A percentile compares a stretch with the other conserved stretches of the same genome.
Conservation (phyloP, 2,113 vertebrate genomes). For the Callipepla squamata region DNA sequence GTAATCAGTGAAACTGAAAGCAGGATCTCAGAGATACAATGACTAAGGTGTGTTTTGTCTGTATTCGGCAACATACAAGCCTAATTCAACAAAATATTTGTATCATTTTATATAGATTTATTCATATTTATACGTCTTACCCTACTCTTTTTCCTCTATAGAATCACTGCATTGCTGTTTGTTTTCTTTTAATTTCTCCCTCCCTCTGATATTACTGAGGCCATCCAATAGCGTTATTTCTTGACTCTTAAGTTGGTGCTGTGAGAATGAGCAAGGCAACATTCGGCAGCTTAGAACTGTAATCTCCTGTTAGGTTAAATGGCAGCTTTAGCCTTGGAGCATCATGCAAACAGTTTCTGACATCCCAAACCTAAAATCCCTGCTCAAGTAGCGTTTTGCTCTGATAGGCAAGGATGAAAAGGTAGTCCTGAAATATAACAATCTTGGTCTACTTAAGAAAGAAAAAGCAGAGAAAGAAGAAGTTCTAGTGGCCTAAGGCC, state of each 20-base stretch:
- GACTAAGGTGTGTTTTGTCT: background rate
- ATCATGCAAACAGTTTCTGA: background rate
- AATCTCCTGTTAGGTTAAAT: background rate
- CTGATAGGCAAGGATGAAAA: background rate
- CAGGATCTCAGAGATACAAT: background rate
- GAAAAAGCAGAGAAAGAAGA: background rate
- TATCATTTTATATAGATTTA: background rate
- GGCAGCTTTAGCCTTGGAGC: background rate
- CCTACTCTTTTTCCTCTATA: background rate
- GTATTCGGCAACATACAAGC: background rate
- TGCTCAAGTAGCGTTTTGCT: background rate
- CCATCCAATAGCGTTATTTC: slow-evolving; percentile 2
- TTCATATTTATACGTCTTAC: background rate
- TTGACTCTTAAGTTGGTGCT: background rate
- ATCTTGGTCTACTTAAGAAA: background rate
- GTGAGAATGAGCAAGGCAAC: background rate
- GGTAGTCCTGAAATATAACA: background rate
- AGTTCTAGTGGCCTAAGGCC: background rate
- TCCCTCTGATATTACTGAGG: background rate
- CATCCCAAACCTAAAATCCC: background rate
- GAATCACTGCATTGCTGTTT: background rate
- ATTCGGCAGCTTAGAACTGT: background rate
- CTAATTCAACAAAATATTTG: background rate
- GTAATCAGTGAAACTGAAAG: background rate
- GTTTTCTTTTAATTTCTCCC: background rate